Base-by-base conservation (phyloP, 2,797 vertebrate genomes). In the Gouania willdenowi region DNA sequence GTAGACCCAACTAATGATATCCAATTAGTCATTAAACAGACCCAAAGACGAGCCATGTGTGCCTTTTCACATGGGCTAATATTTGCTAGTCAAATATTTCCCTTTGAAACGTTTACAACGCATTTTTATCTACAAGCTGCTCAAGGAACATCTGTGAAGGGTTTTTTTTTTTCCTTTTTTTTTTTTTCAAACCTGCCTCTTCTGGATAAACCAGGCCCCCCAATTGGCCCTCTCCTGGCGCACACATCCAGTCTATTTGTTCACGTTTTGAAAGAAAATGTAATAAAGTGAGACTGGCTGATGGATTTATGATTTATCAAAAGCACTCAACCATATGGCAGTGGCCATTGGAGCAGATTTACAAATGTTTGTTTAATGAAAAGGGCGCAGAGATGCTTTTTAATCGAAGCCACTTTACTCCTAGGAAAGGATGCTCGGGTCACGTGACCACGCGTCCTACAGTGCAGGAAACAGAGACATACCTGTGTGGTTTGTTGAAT, bases 61-160 rank as follows among this genome's bases (percentile, higher is more conserved):
- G 83, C 61, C 34, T 85, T 87, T 89, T 90, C 83, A 81, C 85
- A 85, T 89, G 66, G 87, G 90, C 88, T 91, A 94, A 93, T 97
- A 92, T 98, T 97, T 98, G 89, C 92, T 96, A 82, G 91, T 93
- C 94, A 96, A 97, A 97, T 93, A 96, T 93, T 94, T 92, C 89
- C 83, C 86, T 89, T 85, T 87, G 88, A 81, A 90, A 89, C 83
- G 83, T 92, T 93, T 93, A 93, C 91, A 87, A 79, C 89, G 81
- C 83, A 88, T 87, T 88, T 83, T 90, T 90, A 90, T 90, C 84
- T 87, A 55, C 79, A 74, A 77, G 72, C 81, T 81, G 79, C 77
- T 78, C 82, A 85, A 61, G 80, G 85, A 89, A 92, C 91, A 93
- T 93, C 92, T 94, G 91, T 82, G 88, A 84, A 82, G 75, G 81